Conservation (phyloP, 2,888 invertebrate genomes). For the Periphyllus acericola region DNA sequence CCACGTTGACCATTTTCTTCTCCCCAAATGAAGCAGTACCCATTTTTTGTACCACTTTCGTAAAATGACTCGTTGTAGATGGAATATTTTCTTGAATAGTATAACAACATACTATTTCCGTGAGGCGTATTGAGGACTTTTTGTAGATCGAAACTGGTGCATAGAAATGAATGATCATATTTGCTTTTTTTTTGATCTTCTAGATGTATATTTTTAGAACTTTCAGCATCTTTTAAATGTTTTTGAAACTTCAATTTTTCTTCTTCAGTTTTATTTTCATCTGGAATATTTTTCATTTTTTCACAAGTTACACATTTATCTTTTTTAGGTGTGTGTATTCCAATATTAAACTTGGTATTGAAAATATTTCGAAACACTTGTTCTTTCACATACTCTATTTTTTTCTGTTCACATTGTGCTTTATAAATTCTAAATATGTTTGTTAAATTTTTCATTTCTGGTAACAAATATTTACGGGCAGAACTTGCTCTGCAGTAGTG, state of each 20-base stretch:
- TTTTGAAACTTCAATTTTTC: too few species aligned
- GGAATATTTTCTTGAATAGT: constrained; percentile 64
- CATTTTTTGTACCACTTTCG: constrained; percentile 64
- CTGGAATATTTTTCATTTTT: constrained; percentile 8
- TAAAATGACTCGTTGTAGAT: constrained; percentile 64
- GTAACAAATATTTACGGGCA: too few species aligned
- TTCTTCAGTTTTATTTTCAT: constrained; percentile 15
- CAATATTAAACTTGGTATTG: constrained; percentile 19
- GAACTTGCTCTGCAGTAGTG: too few species aligned
- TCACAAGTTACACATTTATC: neutral
- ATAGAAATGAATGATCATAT: constrained; percentile 17
- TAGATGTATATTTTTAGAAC: too few species aligned
- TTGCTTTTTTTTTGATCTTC: too few species aligned
- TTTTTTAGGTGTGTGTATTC: constrained; percentile 4
- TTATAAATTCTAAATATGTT: too few species aligned
- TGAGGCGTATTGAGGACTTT: constrained; percentile 65
- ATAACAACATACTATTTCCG: constrained; percentile 64
- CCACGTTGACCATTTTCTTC: constrained; percentile 65
- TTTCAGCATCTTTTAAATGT: too few species aligned
- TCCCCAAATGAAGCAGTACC: constrained; percentile 64
- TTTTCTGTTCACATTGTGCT: too few species aligned
- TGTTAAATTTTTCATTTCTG: too few species aligned
- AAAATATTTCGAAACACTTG: constrained; percentile 32
- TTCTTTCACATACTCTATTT: constrained; percentile 1
- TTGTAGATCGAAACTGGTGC: constrained; percentile 64